These are phyloP conservation scores for Cataglyphis albicans DNA, from an alignment of 2,888 invertebrate species.

Conservation along the genomic window DNA sequence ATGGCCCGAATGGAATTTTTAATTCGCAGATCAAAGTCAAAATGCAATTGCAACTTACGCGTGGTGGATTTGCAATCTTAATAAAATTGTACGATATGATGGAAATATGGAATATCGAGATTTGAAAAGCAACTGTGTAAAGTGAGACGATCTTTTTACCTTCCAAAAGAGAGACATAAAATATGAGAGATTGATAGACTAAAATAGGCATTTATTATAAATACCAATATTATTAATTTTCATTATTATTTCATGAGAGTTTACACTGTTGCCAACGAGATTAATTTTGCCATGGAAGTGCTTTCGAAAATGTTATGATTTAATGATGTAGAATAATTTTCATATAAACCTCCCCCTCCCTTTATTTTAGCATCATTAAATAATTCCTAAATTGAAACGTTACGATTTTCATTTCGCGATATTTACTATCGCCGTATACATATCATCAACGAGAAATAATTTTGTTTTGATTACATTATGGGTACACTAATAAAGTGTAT, in stretches of 20 bases:
- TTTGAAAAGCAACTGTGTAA: neutral
- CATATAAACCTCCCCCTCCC: neutral
- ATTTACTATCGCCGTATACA: slow-evolving; percentile 1
- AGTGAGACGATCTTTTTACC: neutral
- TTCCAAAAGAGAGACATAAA: neutral
- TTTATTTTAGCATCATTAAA: slow-evolving; percentile 9
- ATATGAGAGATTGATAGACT: neutral
- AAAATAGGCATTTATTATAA: slow-evolving; percentile 10
- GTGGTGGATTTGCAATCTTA: slow-evolving; percentile 13
- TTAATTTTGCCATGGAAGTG: slow-evolving; percentile 14
- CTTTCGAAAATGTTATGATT: slow-evolving; percentile 9
- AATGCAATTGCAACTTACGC: neutral
- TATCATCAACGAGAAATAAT: slow-evolving; percentile 34
- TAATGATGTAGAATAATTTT: slow-evolving; percentile 20
- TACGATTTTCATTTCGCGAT: slow-evolving; percentile 22
- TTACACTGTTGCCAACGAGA: neutral
- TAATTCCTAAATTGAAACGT: slow-evolving; percentile 37
- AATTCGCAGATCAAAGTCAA: slow-evolving; percentile 32
- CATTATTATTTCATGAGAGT: slow-evolving; percentile 13
- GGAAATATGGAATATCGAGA: neutral
- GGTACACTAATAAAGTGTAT: slow-evolving; percentile 36
- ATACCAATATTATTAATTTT: slow-evolving; percentile 1
- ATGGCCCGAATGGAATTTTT: slow-evolving; percentile 1
- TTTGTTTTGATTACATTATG: slow-evolving; percentile 41
- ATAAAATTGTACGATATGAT: slow-evolving; percentile 9